These are phyloP conservation scores for Carassius auratus DNA, from an alignment of 2,113 vertebrate genomes.

Conservation along the genomic window DNA sequence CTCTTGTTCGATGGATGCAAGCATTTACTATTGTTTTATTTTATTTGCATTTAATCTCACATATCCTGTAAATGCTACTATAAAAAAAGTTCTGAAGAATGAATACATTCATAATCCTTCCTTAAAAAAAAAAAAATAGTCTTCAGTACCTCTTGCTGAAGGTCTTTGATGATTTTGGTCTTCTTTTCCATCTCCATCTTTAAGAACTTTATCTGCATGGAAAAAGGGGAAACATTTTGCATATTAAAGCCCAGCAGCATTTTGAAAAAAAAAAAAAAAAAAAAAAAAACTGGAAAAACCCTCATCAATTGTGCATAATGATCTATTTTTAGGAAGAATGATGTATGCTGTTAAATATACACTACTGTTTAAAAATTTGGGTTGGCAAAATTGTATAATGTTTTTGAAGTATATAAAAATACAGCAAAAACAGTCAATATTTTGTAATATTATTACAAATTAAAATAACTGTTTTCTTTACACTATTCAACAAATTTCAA, in stretches of 20 bases:
- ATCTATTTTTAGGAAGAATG: background rate
- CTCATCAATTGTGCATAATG: background rate
- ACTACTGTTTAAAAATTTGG: background rate
- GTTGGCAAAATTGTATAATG: background rate
- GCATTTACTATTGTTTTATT: background rate
- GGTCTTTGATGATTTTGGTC: constrained; percentile 95
- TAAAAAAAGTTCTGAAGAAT: background rate
- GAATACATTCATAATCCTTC: background rate
- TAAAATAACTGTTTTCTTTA: background rate
- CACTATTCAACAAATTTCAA: too few species aligned
- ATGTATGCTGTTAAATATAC: background rate
- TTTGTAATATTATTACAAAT: background rate
- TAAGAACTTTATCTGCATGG: constrained; percentile 88
- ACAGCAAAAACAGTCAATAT: background rate
- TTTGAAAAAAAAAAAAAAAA: background rate
- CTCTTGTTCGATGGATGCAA: background rate
- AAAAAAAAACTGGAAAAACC: background rate
- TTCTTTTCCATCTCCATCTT: constrained; percentile 99
- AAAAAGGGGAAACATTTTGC: background rate
- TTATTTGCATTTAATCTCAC: background rate
- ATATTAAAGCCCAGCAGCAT: background rate
- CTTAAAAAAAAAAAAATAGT: background rate
- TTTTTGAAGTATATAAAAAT: background rate
- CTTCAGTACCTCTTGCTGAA: constrained; percentile 91
- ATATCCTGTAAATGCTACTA: background rate